Percentiles rank a stretch among this genome's conserved stretches.
These are phyloP conservation scores for Chouioia cunea DNA, from an alignment of 2,888 invertebrate species.

Conservation along the genomic window DNA sequence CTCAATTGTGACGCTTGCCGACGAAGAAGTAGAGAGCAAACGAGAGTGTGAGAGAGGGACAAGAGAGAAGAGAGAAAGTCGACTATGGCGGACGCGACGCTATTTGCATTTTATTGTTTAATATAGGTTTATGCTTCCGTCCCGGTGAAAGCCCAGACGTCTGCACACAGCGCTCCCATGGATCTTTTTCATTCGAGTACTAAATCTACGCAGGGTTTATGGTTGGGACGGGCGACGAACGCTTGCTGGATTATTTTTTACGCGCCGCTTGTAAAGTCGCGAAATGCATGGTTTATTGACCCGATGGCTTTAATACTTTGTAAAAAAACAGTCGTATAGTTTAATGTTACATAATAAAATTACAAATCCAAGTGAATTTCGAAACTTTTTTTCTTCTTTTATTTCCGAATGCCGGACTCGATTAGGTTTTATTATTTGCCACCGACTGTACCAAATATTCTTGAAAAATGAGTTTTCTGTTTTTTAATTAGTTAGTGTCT, in stretches of 20 bases:
- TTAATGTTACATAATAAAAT: too few relatives aligned
- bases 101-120: constrained; percentile 65
- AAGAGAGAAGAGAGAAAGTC: constrained; percentile 29
- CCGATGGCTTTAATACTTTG: too few relatives aligned
- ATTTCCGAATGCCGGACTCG: too few relatives aligned
- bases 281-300: constrained; percentile 6
- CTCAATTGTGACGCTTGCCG: constrained; percentile 46
- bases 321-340: too few relatives aligned
- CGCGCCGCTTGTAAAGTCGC: constrained; percentile 16
- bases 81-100: constrained; percentile 17
- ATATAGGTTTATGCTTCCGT: constrained; percentile 61
- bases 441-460: too few relatives aligned
- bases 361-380: too few relatives aligned
- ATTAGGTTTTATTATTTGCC: too few relatives aligned
- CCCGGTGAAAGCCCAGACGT: constrained; percentile 22
- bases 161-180: constrained; percentile 6
- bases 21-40: too few relatives aligned
- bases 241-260: neutral
- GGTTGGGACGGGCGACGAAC: neutral
- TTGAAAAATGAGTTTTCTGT: too few relatives aligned
- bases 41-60: constrained; percentile 38
- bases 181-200: constrained; percentile 46
- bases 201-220: constrained; percentile 15
- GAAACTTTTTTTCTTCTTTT: too few relatives aligned
- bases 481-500: too few relatives aligned